Conservation (phyloP, 2,797 vertebrate species). For the Ibycter americanus region DNA sequence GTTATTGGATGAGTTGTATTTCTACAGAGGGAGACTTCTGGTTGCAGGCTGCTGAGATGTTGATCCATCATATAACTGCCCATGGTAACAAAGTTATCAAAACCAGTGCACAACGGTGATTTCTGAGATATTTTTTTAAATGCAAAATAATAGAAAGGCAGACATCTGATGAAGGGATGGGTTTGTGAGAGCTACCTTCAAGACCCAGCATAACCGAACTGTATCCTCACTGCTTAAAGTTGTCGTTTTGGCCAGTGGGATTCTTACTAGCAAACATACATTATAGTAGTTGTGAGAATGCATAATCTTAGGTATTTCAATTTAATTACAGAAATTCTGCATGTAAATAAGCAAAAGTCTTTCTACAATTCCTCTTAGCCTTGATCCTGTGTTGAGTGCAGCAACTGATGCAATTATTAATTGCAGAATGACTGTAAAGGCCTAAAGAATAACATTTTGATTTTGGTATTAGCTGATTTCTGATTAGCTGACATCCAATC, state of each 20-base stretch:
- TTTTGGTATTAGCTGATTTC: background rate
- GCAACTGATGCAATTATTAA: background rate
- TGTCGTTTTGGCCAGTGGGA: background rate
- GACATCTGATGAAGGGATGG: background rate
- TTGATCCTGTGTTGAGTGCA: background rate
- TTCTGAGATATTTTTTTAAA: background rate
- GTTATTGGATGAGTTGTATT: background rate
- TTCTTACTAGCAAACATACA: background rate
- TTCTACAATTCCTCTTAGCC: background rate
- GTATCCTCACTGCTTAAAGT: background rate
- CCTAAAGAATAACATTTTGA: background rate
- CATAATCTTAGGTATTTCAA: background rate
- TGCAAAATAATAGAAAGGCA: background rate
- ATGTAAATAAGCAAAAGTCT: background rate
- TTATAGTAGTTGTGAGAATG: background rate
- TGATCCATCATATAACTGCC: background rate
- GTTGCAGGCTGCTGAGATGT: background rate
- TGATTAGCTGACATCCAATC: background rate
- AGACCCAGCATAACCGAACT: background rate
- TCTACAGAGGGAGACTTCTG: background rate
- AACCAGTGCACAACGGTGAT: background rate
- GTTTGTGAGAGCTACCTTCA: background rate
- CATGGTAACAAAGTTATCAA: background rate
- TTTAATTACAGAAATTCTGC: background rate
- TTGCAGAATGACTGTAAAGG: background rate